phyloP scores from a whole-genome alignment of 2,888 invertebrate genomes.

The Amaurobius ferox region DNA sequence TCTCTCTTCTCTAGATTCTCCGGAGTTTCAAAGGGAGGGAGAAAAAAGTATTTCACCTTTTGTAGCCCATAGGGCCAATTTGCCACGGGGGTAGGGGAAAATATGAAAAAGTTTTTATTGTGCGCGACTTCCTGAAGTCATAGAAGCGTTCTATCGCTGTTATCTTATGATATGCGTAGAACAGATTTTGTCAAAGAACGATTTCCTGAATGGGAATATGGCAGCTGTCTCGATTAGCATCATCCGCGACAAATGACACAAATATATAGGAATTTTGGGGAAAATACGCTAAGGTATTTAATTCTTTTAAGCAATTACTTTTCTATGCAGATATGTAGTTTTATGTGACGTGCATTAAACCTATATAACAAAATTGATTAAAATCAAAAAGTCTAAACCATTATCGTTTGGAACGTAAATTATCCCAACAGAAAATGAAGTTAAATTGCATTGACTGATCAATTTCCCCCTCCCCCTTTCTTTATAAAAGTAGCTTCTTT shows the following conservation, averaged over 20 bases:
- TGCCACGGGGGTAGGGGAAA: conserved; percentile 39
- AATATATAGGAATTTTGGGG: no score
- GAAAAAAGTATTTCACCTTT: conserved; percentile 54
- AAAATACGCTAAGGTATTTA: no score
- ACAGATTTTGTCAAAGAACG: not conserved
- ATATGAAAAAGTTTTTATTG: conserved; percentile 29
- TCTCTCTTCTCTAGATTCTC: not conserved
- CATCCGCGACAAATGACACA: not conserved
- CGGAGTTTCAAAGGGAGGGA: conserved; percentile 16
- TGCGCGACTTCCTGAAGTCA: conserved; percentile 42
- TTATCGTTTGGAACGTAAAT: no score
- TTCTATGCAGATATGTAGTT: no score
- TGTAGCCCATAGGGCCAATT: conserved; percentile 67
- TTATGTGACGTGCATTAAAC: no score
- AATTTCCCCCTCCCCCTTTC: no score
- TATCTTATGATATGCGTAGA: conserved; percentile 1
- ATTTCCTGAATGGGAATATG: not conserved
- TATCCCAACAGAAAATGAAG: no score
- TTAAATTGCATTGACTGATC: no score
- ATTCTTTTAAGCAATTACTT: no score
- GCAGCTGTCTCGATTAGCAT: not conserved
- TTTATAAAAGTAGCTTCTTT: no score
- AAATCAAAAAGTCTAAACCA: no score
- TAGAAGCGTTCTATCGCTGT: not conserved
- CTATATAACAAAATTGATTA: no score